Base-by-base conservation (phyloP, 2,797 vertebrate species). In the Momotus momota region DNA sequence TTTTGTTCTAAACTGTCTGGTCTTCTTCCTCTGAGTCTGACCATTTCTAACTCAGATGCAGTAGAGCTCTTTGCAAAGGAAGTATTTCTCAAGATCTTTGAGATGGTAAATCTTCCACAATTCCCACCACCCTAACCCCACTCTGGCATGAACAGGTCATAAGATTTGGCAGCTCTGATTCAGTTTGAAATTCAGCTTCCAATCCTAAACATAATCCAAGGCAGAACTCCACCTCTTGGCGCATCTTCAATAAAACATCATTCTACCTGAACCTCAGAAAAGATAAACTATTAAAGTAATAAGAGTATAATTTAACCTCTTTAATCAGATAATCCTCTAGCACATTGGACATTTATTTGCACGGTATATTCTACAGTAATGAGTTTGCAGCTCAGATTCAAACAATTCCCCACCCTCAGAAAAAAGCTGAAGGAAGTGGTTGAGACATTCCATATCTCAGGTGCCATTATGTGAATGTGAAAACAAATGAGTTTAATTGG, bases 281-380 rank as follows among this genome's bases (percentile, higher is more conserved):
- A 97, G 95, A 97, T 96, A 97, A 97, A 97, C 94, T 95, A 97
- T 97, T 97, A 97, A 97, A 96, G 95, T 95, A 97, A 95, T 95
- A 97, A 96, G 92, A 92, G 96, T 86, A 97, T 97, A 97, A 97
- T 97, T 97, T 95, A 90, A 79, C 84, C 81, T 97, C 96, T 96
- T 90, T 97, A 97, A 97, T 97, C 97, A 97, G 97, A 97, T 97
- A 96, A 96, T 97, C 97, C 96, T 92, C 71, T 66, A 97, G 97
- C 88, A 91, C 85, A 64, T 96, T 94, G 96, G 96, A 95, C 92
- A 96, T 96, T 97, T 92, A 88, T 93, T 96, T 94, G 92, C 97
- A 82, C 20, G 4, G 79, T 79, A 80, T 85, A 70, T 64, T 91
- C 95, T 79, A 74, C 84, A 31, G 12, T 96, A 97, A 96, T 95